Conservation (phyloP, 2,888 invertebrate genomes). For the Pammene fasciana region DNA sequence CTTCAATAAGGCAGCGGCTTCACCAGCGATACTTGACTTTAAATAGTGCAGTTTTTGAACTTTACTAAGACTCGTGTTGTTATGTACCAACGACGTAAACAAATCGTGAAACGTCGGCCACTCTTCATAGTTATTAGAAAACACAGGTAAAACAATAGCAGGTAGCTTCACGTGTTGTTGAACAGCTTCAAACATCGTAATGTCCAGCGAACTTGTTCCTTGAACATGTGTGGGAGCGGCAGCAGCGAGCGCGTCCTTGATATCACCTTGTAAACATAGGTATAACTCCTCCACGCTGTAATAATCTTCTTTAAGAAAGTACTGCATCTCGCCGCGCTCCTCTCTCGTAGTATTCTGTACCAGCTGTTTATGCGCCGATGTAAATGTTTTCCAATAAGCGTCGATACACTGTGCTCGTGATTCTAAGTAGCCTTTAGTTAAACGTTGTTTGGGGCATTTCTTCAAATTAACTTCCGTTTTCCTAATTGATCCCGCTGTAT, state of each 20-base stretch:
- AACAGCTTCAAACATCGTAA: neutral
- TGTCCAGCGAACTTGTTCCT: no score
- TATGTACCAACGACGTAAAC: slow-evolving; percentile 32
- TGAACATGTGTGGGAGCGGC: no score
- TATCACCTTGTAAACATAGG: slow-evolving; percentile 6
- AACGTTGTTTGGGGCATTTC: no score
- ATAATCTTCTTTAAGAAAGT: slow-evolving; percentile 39
- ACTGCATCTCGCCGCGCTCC: slow-evolving; percentile 11
- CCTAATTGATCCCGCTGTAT: no score
- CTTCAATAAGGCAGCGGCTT: slow-evolving; percentile 41
- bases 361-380: neutral
- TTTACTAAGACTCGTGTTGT: slow-evolving; percentile 26
- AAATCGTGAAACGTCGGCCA: slow-evolving; percentile 3
- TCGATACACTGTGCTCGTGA: neutral
- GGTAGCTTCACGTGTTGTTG: slow-evolving; percentile 17
- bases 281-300: slow-evolving; percentile 36
- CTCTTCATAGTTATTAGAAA: slow-evolving; percentile 6
- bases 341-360: neutral
- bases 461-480: no score
- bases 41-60: slow-evolving; percentile 43
- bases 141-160: neutral
- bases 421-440: no score
- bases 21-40: slow-evolving; percentile 39
- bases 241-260: neutral
- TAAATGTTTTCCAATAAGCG: neutral